Base-by-base conservation (phyloP, 2,888 invertebrate species). In the Slavum lentiscoides region DNA sequence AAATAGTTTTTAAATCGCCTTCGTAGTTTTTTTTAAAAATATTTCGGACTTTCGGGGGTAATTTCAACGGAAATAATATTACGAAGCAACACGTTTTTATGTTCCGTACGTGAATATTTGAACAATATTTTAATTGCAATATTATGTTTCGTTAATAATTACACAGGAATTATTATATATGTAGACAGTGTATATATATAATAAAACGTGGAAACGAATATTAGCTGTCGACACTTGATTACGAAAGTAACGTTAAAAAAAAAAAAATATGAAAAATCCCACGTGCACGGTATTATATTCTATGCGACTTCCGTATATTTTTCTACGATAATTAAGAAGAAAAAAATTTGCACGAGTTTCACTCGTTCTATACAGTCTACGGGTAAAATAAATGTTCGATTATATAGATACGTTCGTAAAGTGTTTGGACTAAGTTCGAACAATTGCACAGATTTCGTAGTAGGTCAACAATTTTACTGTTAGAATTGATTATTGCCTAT, bases 241-340 rank as follows among this genome's bases (percentile, higher is more conserved):
- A 59, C 49, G 75, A 76, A 68, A 76, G 67, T 68, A 30, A 17
- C 59, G 43, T 68, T 76, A 59, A 68, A 59, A 68, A 68, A 76
- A 30, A 30, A 30, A 30, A 30, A 30, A 30, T 67, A 66, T 43
- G 59, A 75, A 76, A 74, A 76, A 76, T 76, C 75, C 30, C 75
- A 76, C 68, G 75, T 30, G 43, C 7, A 30, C 30, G 30, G 37
- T 19, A 6, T n/a, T 59, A 59, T 30, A 53, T 17, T 53, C 30
- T 30, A 30, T 11, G 23, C 23, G 43, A 76, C 75, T 76, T 76
- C 75, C 75, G 59, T 23, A 2, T 30, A 67, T 39, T 59, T 66
- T 43, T 43, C 8, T 68, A 49, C 0, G 19, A 43, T 68, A 59
- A 49, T 76, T 59, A n/a, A 68, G 68, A 6, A 43, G 9, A 9